Percentiles rank a stretch among this genome's conserved stretches.
phyloP scores from a whole-genome alignment of 2,888 invertebrate species.

The Amphipoea lucens region DNA sequence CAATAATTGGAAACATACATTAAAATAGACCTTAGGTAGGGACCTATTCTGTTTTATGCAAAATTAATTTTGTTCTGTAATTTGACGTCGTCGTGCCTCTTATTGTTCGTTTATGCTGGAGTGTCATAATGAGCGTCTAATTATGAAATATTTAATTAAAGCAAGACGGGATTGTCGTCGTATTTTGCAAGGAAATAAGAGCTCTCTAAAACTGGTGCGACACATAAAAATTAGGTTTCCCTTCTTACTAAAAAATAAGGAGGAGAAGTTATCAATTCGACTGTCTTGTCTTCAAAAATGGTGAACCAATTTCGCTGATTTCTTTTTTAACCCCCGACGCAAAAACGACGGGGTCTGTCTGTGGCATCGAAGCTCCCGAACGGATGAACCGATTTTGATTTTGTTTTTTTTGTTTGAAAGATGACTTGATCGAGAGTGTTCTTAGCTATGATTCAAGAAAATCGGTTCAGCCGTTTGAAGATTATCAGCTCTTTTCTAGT shows the following conservation, averaged over 20 bases:
- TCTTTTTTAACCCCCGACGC: neutral
- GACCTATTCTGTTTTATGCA: no score
- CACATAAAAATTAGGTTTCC: neutral
- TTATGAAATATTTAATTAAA: conserved; percentile 24
- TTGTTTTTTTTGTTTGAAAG: no score
- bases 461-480: no score
- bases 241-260: neutral
- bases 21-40: no score
- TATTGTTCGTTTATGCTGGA: conserved; percentile 1
- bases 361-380: no score
- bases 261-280: neutral
- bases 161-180: neutral
- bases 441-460: no score
- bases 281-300: neutral
- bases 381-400: no score
- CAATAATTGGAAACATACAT: no score
- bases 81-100: neutral
- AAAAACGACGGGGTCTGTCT: no score
- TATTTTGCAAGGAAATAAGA: conserved; percentile 8
- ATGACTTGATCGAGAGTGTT: no score
- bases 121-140: conserved; percentile 15
- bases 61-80: conserved; percentile 8
- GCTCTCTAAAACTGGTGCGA: neutral
- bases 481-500: no score
- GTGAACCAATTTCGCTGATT: neutral